phyloP scores from a whole-genome alignment of 2,113 vertebrate genomes.

The Oryzias curvinotus region DNA sequence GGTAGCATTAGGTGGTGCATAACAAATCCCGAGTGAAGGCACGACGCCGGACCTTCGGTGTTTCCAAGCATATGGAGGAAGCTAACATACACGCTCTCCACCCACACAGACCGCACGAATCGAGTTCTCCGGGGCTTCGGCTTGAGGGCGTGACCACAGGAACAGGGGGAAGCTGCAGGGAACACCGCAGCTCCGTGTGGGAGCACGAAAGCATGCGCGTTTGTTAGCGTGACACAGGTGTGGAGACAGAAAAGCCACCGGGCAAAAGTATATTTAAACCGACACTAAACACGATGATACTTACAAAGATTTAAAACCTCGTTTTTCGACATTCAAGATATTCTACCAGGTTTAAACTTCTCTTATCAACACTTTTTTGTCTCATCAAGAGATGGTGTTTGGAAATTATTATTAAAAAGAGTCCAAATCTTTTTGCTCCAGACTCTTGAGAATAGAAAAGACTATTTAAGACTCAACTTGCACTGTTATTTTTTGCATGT shows the following conservation, averaged over 20 bases:
- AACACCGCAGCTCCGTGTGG: slow-evolving; percentile 49
- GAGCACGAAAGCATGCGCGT: slow-evolving; percentile 22
- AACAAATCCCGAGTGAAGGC: slow-evolving; percentile 19
- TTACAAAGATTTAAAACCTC: no score
- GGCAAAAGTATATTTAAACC: neutral
- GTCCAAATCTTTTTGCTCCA: no score
- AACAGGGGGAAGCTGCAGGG: slow-evolving; percentile 32
- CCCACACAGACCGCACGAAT: slow-evolving; percentile 48
- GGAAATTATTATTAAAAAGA: no score
- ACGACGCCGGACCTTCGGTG: slow-evolving; percentile 38
- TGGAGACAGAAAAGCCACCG: neutral
- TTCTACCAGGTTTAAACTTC: no score
- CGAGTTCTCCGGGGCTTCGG: slow-evolving; percentile 31
- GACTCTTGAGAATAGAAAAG: no score
- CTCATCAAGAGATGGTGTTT: no score
- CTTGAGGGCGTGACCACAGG: slow-evolving; percentile 34
- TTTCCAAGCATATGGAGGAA: slow-evolving; percentile 64
- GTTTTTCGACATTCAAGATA: no score
- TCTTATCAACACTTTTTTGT: no score
- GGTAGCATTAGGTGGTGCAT: slow-evolving; percentile 3
- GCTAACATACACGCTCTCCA: slow-evolving; percentile 14
- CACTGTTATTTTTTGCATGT: no score
- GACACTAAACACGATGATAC: no score
- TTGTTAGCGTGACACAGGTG: slow-evolving; percentile 2
- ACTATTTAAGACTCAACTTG: no score